Evolutionary conservation across 2,113 vertebrate species (phyloP).

Genomic region (Hystrix brachyura): DNA sequence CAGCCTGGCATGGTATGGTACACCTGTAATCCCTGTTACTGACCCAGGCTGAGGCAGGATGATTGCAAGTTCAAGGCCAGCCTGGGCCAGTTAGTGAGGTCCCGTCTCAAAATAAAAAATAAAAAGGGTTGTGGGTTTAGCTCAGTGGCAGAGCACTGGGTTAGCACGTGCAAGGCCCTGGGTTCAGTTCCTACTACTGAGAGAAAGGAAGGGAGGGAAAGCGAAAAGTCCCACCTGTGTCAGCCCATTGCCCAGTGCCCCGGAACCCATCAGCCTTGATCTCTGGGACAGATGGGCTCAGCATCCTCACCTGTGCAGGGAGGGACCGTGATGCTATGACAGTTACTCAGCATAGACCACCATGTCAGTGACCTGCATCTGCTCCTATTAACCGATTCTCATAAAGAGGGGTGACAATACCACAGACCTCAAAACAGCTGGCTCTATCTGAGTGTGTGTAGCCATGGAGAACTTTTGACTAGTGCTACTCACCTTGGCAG

Average conservation of each 20-base stretch:
- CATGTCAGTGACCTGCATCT: background rate
- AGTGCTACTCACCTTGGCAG: background rate
- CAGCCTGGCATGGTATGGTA: background rate
- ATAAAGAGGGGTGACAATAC: background rate
- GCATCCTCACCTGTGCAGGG: background rate
- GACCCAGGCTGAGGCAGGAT: background rate
- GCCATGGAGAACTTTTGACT: background rate
- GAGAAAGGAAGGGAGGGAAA: background rate
- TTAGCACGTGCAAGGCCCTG: background rate
- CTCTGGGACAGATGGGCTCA: background rate
- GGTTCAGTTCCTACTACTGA: background rate
- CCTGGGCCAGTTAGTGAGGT: background rate
- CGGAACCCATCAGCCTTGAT: background rate
- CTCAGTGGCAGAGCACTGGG: background rate
- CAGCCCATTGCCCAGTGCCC: background rate
- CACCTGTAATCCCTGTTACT: background rate
- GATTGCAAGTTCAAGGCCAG: background rate
- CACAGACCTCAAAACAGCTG: background rate
- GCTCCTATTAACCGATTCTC: conserved; percentile 7
- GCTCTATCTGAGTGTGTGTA: background rate
- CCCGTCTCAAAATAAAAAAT: background rate
- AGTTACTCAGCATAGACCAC: background rate
- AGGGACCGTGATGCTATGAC: background rate
- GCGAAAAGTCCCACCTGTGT: background rate
- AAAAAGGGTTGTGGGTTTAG: background rate